Conservation (phyloP, 2,888 invertebrate species). For the Cerceris ruficornis region DNA sequence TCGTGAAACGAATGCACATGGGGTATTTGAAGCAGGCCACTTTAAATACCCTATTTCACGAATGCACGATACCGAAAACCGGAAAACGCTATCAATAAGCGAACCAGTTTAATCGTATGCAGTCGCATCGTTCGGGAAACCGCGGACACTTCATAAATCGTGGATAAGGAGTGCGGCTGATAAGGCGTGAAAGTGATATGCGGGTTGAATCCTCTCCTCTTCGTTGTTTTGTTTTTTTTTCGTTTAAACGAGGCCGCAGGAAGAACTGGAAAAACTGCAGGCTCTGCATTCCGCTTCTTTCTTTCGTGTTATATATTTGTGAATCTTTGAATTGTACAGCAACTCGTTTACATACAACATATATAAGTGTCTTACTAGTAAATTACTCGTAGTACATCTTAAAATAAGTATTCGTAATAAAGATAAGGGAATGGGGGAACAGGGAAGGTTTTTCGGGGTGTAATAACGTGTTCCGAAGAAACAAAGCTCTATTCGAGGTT, state of each 20-base stretch:
- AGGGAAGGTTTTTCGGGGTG: neutral
- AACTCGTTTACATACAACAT: slow-evolving; percentile 71
- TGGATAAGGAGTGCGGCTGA: slow-evolving; percentile 26
- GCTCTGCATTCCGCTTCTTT: slow-evolving; percentile 11
- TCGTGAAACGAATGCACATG: slow-evolving; percentile 15
- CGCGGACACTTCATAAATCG: slow-evolving; percentile 25
- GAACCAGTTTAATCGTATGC: slow-evolving; percentile 40
- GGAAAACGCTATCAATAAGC: slow-evolving; percentile 27
- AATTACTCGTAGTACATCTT: slow-evolving; percentile 56
- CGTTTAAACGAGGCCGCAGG: neutral
- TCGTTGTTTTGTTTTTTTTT: too few relatives aligned
- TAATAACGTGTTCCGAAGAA: slow-evolving; percentile 34
- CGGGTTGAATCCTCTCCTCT: slow-evolving; percentile 4
- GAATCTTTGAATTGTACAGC: slow-evolving; percentile 68
- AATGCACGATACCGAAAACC: slow-evolving; percentile 29
- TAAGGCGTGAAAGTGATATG: neutral
- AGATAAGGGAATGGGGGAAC: neutral
- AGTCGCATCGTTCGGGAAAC: slow-evolving; percentile 27
- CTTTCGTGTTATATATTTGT: slow-evolving; percentile 62
- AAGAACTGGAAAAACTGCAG: neutral
- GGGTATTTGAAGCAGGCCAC: neutral
- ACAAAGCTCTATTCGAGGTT: slow-evolving; percentile 34
- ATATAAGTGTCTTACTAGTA: slow-evolving; percentile 66
- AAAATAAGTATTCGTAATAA: slow-evolving; percentile 58
- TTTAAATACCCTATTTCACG: slow-evolving; percentile 31